Evolutionary conservation across 2,113 vertebrate species (phyloP).

Genomic region (Scartelaos histophorus): DNA sequence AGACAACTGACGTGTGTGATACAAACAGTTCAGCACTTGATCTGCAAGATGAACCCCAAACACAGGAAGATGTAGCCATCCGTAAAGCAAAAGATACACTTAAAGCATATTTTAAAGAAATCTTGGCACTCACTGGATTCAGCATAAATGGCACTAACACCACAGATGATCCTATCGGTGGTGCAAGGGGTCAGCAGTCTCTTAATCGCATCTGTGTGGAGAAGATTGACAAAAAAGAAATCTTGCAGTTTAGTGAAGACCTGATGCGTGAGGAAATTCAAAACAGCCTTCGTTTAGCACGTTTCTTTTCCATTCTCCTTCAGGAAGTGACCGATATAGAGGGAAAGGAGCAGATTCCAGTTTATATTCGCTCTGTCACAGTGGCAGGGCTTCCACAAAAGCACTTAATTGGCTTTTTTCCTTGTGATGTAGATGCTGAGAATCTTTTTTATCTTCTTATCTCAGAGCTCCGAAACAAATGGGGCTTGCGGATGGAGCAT

Average conservation of each 20-base stretch:
- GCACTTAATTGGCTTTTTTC: conserved; percentile 90
- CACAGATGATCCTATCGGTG: conserved; percentile 84
- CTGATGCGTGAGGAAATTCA: conserved; percentile 90
- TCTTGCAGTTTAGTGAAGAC: conserved; percentile 88
- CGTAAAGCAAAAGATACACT: conserved; percentile 77
- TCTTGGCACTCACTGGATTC: conserved; percentile 84
- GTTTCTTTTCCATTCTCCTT: conserved; percentile 92
- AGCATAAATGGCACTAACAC: conserved; percentile 83
- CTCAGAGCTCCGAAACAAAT: conserved; percentile 87
- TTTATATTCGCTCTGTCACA: conserved; percentile 89
- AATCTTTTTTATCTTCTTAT: conserved; percentile 86
- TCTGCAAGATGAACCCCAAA: conserved; percentile 44
- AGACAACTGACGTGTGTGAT: conserved; percentile 26
- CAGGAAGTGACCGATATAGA: conserved; percentile 88
- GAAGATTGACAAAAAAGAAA: conserved; percentile 87
- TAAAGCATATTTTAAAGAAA: conserved; percentile 83
- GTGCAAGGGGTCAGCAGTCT: conserved; percentile 76
- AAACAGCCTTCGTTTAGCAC: conserved; percentile 81
- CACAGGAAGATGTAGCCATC: conserved; percentile 57
- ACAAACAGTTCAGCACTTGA: conserved; percentile 42
- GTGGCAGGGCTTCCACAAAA: conserved; percentile 88
- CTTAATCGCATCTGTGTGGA: conserved; percentile 70
- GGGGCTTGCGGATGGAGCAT: conserved; percentile 94
- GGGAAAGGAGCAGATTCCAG: conserved; percentile 88
- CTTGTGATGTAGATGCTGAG: conserved; percentile 85